Evolutionary conservation across 2,113 vertebrate species (phyloP), one percentile per base, ranked within the genome.

Genomic region (Callipepla californica): DNA sequence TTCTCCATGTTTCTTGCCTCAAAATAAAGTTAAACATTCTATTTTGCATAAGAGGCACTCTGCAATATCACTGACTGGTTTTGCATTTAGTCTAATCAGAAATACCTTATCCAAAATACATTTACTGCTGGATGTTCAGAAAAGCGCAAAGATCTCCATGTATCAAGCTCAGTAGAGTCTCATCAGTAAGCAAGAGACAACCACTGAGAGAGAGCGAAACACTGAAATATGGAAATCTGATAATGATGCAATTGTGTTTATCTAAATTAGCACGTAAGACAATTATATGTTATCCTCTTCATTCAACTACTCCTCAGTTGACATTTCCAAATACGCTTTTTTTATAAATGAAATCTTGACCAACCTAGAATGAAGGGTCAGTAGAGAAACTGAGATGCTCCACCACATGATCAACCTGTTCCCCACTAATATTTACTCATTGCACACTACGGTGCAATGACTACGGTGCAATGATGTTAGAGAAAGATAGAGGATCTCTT

Each of bases 351-450:
- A 90, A 93, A 69, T 75, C 61, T 1, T 65, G 28, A 66, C 45
- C 47, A 66, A 73, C 36, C 36, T 3, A 82, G 63, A 94, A 10
- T 85, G 45, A 78, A 85, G 18, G 51, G 62, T 75, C 0, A 0
- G 82, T 91, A 80, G 74, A 78, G 26, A 88, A 86, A 78, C 20
- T 45, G 44, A 11, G 57, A 51, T 91, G 30, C 8, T 93, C 44
- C 83, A 53, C 40, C 51, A 36, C 6, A 11, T 69, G 47, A 70
- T 68, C 50, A 78, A 30, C 13, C 7, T 77, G 28, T 67, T 92
- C 40, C 51, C 85, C 44, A 18, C 44, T 72, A 9, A 40, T 18
- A 30, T 75, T 87, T 22, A 48, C 48, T 78, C 61, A 80, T 88
- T 80, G 32, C 61, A 91, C n/a, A 20, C 7, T 9, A 15, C 13